These are phyloP conservation scores for Hymenochirus boettgeri DNA, from an alignment of 2,113 vertebrate species.

Conservation along the genomic window DNA sequence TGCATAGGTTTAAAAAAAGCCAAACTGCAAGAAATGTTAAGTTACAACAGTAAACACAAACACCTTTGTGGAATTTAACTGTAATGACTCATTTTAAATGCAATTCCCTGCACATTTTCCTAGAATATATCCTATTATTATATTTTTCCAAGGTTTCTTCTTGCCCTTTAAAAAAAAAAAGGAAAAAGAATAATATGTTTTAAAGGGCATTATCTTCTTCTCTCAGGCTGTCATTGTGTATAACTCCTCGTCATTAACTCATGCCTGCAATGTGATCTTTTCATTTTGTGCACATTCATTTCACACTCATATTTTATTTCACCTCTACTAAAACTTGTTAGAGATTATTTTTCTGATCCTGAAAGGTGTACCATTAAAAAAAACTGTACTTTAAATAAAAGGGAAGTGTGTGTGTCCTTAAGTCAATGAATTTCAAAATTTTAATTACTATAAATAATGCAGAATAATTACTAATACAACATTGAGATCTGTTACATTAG, in stretches of 20 bases:
- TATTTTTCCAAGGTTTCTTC: not conserved
- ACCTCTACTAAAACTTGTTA: slow-evolving; percentile 13
- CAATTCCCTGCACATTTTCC: not conserved
- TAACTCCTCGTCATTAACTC: slow-evolving; percentile 25
- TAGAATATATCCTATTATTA: slow-evolving; percentile 17
- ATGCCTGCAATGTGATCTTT: slow-evolving; percentile 25
- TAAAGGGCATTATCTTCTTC: slow-evolving; percentile 11
- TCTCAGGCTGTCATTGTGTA: slow-evolving; percentile 15
- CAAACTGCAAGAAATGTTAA: not conserved
- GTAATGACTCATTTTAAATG: not conserved
- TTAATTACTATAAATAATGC: no score
- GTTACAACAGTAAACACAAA: not conserved
- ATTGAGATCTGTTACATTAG: no score
- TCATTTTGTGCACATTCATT: slow-evolving; percentile 37
- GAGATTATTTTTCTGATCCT: slow-evolving; percentile 3
- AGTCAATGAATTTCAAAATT: slow-evolving; percentile 22
- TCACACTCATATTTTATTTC: slow-evolving; percentile 35
- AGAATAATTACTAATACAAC: no score
- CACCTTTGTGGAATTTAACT: not conserved
- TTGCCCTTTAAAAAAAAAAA: no score
- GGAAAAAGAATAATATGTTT: not conserved
- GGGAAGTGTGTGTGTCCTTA: no score
- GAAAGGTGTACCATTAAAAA: slow-evolving; percentile 1
- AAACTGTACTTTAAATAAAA: no score
- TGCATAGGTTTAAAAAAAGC: no score